Evolutionary conservation across 2,888 invertebrate genomes (phyloP).

Genomic region (Ichneumoninae sp.): DNA sequence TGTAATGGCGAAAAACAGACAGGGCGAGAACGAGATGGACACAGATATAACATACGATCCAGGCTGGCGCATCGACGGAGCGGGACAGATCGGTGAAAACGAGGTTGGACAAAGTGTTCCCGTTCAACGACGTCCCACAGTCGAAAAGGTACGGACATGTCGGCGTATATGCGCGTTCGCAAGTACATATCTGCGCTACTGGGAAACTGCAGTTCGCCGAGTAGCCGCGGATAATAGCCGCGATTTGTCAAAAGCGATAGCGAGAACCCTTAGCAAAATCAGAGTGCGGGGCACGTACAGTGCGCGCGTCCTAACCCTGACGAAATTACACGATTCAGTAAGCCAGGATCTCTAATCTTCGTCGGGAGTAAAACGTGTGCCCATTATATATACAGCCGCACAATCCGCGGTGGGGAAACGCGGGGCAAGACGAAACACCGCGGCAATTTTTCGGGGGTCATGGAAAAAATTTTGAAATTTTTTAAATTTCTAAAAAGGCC

Average conservation of each 20-base stretch:
- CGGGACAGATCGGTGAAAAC: constrained; percentile 4
- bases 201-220: constrained; percentile 6
- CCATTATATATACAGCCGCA: neutral
- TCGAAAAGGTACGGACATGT: constrained; percentile 43
- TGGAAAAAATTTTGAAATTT: no score
- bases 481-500: no score
- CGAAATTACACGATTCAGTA: constrained; percentile 36
- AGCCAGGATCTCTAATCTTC: constrained; percentile 9
- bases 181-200: neutral
- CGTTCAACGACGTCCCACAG: neutral
- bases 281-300: constrained; percentile 4
- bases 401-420: no score
- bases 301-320: neutral
- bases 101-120: neutral
- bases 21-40: constrained; percentile 1
- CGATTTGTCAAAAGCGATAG: constrained; percentile 81
- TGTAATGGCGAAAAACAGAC: neutral
- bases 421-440: no score
- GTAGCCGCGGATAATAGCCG: constrained; percentile 77
- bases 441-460: no score
- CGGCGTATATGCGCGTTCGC: neutral
- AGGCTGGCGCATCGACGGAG: neutral
- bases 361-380: constrained; percentile 21
- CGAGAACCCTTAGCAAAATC: constrained; percentile 57
- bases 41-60: neutral